Percentiles rank a stretch among this genome's conserved stretches.
These are phyloP conservation scores for Graphium colonna DNA, from an alignment of 2,888 invertebrate genomes.

Conservation along the genomic window DNA sequence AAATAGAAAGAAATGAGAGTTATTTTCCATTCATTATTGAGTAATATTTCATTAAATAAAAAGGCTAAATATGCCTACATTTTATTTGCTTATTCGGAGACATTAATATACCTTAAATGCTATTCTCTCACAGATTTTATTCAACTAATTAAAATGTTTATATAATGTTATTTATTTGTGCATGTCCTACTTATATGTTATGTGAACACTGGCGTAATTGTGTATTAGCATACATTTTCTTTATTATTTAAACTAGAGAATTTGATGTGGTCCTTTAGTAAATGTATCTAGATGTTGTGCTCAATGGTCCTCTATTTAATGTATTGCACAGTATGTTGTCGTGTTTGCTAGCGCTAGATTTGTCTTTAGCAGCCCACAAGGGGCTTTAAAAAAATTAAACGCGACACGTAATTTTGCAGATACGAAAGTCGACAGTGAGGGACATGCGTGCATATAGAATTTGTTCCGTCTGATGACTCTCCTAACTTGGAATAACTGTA, in stretches of 20 bases:
- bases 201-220: constrained; percentile 70
- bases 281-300: constrained; percentile 33
- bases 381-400: constrained; percentile 34
- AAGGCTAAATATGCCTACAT: not conserved
- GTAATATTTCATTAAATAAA: constrained; percentile 10
- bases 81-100: constrained; percentile 14
- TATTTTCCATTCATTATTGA: too few species aligned
- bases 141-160: constrained; percentile 1
- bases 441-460: constrained; percentile 49
- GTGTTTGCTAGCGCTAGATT: constrained; percentile 33
- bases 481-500: constrained; percentile 48
- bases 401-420: constrained; percentile 60
- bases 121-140: constrained; percentile 23
- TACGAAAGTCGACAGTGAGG: constrained; percentile 54
- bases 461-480: constrained; percentile 51
- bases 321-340: constrained; percentile 44
- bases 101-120: constrained; percentile 20
- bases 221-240: constrained; percentile 42
- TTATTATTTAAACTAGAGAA: constrained; percentile 27
- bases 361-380: constrained; percentile 28
- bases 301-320: constrained; percentile 37
- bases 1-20: too few species aligned
- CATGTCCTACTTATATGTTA: constrained; percentile 43
- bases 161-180: constrained; percentile 31
- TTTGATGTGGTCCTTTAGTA: constrained; percentile 21